Evolutionary conservation across 2,797 vertebrate genomes (phyloP).

Genomic region (Sebastes miniatus): DNA sequence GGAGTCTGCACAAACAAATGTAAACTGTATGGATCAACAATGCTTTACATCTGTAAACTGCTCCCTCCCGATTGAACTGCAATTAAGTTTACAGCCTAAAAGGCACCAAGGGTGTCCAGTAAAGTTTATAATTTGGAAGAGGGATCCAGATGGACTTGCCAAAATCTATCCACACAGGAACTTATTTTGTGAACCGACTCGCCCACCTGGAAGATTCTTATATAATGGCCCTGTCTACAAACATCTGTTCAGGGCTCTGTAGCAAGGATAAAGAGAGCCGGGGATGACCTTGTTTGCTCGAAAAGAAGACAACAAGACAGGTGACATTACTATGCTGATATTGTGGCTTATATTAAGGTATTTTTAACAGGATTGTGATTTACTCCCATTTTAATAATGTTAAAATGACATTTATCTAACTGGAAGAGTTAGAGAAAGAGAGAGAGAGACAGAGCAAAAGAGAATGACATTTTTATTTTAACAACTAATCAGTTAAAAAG

Average conservation of each 20-base stretch:
- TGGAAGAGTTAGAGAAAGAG: too few species aligned
- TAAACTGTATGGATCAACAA: neutral
- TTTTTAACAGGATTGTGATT: neutral
- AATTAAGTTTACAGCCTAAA: constrained; percentile 33
- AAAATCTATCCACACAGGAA: constrained; percentile 32
- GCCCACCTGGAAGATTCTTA: constrained; percentile 28
- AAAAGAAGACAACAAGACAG: neutral
- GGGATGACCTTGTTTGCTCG: neutral
- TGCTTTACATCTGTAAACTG: constrained; percentile 5
- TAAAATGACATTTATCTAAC: neutral
- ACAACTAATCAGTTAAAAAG: neutral
- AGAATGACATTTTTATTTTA: neutral
- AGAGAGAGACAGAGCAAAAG: neutral
- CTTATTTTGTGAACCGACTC: constrained; percentile 21
- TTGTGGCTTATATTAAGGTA: neutral
- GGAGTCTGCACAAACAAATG: neutral
- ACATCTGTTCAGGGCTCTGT: constrained; percentile 32
- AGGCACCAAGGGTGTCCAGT: constrained; percentile 3
- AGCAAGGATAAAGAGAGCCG: neutral
- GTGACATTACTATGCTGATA: neutral
- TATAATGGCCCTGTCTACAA: constrained; percentile 9
- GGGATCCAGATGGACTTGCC: constrained; percentile 40
- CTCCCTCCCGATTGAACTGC: constrained; percentile 5
- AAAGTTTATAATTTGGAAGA: constrained; percentile 32
- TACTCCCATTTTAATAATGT: neutral